Conservation (phyloP, 1,140 invertebrate species). For the Tetragnatha versicolor region DNA sequence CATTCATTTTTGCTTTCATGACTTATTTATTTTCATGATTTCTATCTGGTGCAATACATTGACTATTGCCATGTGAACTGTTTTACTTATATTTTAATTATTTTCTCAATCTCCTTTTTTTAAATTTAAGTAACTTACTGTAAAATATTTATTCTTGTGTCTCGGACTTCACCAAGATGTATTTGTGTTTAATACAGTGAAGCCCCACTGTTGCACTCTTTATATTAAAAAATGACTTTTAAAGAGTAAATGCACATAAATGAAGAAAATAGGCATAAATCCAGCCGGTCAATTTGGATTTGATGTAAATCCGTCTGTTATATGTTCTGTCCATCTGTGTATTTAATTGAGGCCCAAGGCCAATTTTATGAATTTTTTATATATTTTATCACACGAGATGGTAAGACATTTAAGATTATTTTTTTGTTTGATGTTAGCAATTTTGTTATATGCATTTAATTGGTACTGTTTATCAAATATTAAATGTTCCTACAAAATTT, state of each 20-base stretch:
- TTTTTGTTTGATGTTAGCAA: slow-evolving; percentile 20
- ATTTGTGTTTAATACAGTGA: slow-evolving; percentile 32
- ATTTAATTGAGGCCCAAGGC: slow-evolving; percentile 53
- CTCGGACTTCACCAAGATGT: slow-evolving; percentile 3
- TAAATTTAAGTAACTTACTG: neutral
- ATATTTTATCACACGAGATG: slow-evolving; percentile 51
- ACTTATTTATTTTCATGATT: no score
- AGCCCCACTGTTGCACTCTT: slow-evolving; percentile 49
- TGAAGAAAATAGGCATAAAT: slow-evolving; percentile 10
- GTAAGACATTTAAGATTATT: slow-evolving; percentile 44
- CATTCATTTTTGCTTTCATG: neutral
- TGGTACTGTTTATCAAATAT: slow-evolving; percentile 12
- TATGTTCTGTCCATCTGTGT: slow-evolving; percentile 52
- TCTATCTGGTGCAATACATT: no score
- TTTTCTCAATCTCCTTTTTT: neutral
- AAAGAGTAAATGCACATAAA: slow-evolving; percentile 18
- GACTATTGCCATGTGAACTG: neutral
- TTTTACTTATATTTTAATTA: neutral
- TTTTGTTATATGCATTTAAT: slow-evolving; percentile 14
- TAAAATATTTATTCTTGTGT: slow-evolving; percentile 15
- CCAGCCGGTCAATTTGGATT: slow-evolving; percentile 39
- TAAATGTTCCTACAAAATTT: slow-evolving; percentile 40
- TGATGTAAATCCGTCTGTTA: slow-evolving; percentile 43
- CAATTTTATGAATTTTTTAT: slow-evolving; percentile 31
- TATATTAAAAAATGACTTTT: slow-evolving; percentile 27